A percentile compares a stretch with the other conserved stretches of the same genome.
Evolutionary conservation across 2,797 vertebrate genomes (phyloP).

Genomic region (Erithacus rubecula): DNA sequence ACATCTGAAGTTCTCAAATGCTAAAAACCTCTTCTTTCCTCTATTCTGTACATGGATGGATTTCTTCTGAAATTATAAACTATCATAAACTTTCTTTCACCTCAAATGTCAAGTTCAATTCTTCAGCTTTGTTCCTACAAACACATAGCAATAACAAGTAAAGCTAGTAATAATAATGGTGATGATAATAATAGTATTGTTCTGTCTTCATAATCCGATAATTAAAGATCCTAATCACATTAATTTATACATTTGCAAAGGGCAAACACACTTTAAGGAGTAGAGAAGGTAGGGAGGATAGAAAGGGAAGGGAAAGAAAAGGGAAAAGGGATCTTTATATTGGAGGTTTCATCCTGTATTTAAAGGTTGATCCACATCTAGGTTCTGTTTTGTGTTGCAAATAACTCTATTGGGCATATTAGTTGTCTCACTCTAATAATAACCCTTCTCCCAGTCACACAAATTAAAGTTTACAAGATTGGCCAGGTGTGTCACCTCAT

Average conservation of each 20-base stretch:
- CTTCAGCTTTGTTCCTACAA: not conserved
- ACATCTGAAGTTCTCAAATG: not conserved
- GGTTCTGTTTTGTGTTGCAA: not conserved
- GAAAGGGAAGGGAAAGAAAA: not conserved
- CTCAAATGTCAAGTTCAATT: not conserved
- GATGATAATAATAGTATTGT: not conserved
- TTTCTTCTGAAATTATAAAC: not conserved
- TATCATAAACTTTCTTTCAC: not conserved
- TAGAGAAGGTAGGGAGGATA: not conserved
- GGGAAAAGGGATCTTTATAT: not conserved
- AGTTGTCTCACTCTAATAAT: not conserved
- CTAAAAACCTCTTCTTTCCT: not conserved
- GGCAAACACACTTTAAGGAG: not conserved
- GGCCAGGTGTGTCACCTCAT: not conserved
- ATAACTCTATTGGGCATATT: not conserved
- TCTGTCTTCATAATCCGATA: not conserved
- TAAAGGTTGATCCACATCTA: not conserved
- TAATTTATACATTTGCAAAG: not conserved
- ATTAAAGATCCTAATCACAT: not conserved
- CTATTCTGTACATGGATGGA: not conserved
- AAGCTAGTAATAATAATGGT: not conserved
- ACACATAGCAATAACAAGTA: not conserved
- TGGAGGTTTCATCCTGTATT: not conserved
- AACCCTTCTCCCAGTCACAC: not conserved
- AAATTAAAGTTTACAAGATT: not conserved